phyloP scores from a whole-genome alignment of 2,797 vertebrate genomes.

The Pangasius krempfi region DNA sequence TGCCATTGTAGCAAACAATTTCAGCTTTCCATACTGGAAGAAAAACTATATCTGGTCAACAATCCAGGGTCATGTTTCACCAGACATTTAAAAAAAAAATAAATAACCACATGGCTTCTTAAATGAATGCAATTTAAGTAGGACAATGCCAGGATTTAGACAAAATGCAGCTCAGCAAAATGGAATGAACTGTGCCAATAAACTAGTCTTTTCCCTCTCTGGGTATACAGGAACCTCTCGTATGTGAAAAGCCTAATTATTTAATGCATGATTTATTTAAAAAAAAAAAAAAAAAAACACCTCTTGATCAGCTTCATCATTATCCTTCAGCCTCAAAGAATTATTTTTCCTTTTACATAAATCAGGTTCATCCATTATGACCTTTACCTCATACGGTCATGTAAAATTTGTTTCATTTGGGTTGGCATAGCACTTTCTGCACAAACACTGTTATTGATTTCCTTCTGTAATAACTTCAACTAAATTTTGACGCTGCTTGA shows the following conservation, averaged over 20 bases:
- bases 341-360: conserved; percentile 12
- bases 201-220: not conserved
- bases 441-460: not conserved
- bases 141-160: not conserved
- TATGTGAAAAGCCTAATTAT: conserved; percentile 39
- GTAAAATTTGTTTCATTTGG: not conserved
- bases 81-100: not conserved
- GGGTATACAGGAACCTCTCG: not conserved
- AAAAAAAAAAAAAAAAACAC: conserved; percentile 19
- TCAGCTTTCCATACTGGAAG: not conserved
- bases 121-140: not conserved
- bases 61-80: not conserved
- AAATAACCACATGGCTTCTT: not conserved
- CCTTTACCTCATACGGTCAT: conserved; percentile 17
- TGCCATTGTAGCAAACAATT: not conserved
- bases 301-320: not conserved
- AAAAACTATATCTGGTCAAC: not conserved
- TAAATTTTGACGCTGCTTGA: not conserved
- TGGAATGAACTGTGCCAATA: not conserved
- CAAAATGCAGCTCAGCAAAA: not conserved
- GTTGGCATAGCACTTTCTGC: not conserved
- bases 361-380: conserved; percentile 32
- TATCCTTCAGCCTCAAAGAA: not conserved
- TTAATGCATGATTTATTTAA: conserved; percentile 1
- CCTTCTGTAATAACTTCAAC: not conserved